Percentiles rank a stretch among this genome's conserved stretches.
Evolutionary conservation across 2,113 vertebrate genomes (phyloP).

Genomic region (Epinephelus fuscoguttatus): DNA sequence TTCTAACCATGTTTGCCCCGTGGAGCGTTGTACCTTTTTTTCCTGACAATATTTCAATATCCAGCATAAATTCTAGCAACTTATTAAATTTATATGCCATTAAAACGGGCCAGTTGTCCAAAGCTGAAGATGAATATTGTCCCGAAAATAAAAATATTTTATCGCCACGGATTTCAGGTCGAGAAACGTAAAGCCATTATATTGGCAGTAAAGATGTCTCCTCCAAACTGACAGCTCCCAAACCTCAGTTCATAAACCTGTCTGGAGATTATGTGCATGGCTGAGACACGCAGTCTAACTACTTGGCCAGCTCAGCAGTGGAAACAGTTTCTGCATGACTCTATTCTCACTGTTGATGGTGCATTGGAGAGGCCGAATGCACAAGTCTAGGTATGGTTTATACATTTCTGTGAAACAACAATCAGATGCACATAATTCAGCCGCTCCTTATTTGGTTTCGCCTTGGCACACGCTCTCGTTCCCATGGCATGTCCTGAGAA

Average conservation of each 20-base stretch:
- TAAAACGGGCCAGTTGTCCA: conserved; percentile 5
- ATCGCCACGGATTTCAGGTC: conserved; percentile 44
- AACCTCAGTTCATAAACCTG: conserved; percentile 84
- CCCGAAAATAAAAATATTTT: conserved; percentile 21
- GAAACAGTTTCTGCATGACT: conserved; percentile 61
- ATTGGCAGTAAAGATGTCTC: conserved; percentile 83
- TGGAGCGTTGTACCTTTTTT: conserved; percentile 14
- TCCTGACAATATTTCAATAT: conserved; percentile 34
- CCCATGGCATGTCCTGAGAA: conserved; percentile 58
- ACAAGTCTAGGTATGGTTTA: conserved; percentile 47
- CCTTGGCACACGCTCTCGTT: conserved; percentile 35
- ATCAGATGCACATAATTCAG: conserved; percentile 32
- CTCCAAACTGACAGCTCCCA: conserved; percentile 78
- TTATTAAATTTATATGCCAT: conserved; percentile 22
- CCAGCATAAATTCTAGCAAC: conserved; percentile 20
- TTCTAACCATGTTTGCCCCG: conserved; percentile 24
- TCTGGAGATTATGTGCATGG: conserved; percentile 76
- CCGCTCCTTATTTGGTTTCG: conserved; percentile 39
- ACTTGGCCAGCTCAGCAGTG: conserved; percentile 65
- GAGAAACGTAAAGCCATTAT: conserved; percentile 64
- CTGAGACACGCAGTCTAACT: conserved; percentile 62
- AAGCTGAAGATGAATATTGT: conserved; percentile 25
- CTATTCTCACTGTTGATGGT: conserved; percentile 60
- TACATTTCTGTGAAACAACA: conserved; percentile 52
- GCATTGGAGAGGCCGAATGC: conserved; percentile 56